Base-by-base conservation (phyloP, 2,797 vertebrate genomes). In the Borostomias antarcticus region DNA sequence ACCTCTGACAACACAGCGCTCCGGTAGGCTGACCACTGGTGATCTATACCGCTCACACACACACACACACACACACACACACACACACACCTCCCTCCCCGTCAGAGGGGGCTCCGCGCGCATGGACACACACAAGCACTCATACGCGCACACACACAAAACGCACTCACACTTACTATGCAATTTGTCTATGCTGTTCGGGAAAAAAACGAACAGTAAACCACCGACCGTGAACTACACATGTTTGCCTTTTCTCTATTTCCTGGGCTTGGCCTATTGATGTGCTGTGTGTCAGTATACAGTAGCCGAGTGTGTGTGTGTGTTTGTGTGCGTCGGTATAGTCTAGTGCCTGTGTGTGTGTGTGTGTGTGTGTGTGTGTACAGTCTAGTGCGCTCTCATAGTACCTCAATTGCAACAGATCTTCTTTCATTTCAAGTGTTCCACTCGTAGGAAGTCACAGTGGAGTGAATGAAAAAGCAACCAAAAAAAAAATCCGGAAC, bases 1-100 rank as follows among this genome's bases (percentile, higher is more conserved):
- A 90, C 88, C 90, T 90, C 85, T 85, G 89, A 89, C 86, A 88
- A 84, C 72, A 65, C 72, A 83, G n/a, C 77, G 87, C 87, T 89
- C 90, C 87, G 81, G 79, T 87, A 82, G 76, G 68, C 81, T 87
- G 91, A 87, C 90, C 90, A 86, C 78, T 79, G 86, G 85, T 86
- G 86, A 93, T 88, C 83, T 80, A 86, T 76, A 48, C 47, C 89
- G 91, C 90, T 92, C 57, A 56, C 47, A 70, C 29, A 91, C 53
- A 67, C 45, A 15, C 66, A 73, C 56, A 25, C 53, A 58, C 67
- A 50, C 60, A 32, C 57, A 50, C 54, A 30, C 21, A 48, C 69
- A 74, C 59, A 63, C 70, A 50, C 67, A 37, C 68, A 40, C n/a
- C n/a, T n/a, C n/a, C n/a, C n/a, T n/a, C n/a, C n/a, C n/a, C 59